Evolutionary conservation across 2,797 vertebrate species (phyloP), one percentile per base, ranked within the genome.

Genomic region (Botia almorhae): DNA sequence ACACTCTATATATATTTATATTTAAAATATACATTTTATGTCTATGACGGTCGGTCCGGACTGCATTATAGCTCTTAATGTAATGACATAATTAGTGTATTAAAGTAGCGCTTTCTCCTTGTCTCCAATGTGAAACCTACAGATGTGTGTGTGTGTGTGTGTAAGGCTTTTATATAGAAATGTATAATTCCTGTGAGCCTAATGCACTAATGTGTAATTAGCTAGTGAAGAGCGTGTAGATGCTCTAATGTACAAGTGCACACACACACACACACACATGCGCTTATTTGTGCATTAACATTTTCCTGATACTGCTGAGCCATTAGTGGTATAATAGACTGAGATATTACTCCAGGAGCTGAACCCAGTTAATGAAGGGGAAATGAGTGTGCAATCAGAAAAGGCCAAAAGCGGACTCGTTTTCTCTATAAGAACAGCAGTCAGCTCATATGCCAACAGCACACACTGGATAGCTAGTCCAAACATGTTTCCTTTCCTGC

Each of bases 311-410:
- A 64, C 50, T 36, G 58, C 29, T 23, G 33, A 33, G 43, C 79
- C 73, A 81, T 81, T 81, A 81, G 53, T 19, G 64, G 26, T 43
- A 75, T 69, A 71, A 71, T 71, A 69, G 43, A 60, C n/a, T 21
- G 1, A 55, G 29, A 53, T 23, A 17, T 51, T 81, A 50, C 71
- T 79, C 64, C 33, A 71, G 48, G 43, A 70, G 68, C 43, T 23
- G 56, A 70, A 71, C 14, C 63, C 46, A 0, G 6, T 29, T 71
- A 71, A 63, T 79, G 60, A 71, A 26, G 55, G 70, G 33, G 21
- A 16, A 65, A 8, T 21, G 16, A 61, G 21, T 58, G 48, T 33
- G 53, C 5, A n/a, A n/a, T 12, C 29, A 79, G 55, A 78, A 78
- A 63, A 70, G 4, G 26, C 6, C 39, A 14, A 67, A 58, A 71